Conservation (phyloP, 2,113 vertebrate species). For the Brachirus orientalis region DNA sequence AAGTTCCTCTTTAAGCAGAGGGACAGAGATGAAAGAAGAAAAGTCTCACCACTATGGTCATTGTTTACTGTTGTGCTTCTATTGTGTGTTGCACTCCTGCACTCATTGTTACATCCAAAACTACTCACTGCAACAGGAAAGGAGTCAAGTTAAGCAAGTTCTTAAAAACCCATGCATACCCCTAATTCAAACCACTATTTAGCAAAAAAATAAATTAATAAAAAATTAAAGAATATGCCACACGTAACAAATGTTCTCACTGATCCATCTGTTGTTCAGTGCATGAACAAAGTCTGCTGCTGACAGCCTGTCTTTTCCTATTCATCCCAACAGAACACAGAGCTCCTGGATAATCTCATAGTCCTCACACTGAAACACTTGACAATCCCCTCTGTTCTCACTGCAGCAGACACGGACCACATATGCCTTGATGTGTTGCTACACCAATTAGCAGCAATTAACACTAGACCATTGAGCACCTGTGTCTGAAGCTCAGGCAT, state of each 20-base stretch:
- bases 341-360: conserved; percentile 32
- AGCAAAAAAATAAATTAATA: background rate
- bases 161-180: too few species aligned
- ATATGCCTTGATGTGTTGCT: conserved; percentile 74
- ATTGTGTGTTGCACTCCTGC: too few species aligned
- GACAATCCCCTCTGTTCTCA: conserved; percentile 52
- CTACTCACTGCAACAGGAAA: too few species aligned
- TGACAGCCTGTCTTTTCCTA: conserved; percentile 7
- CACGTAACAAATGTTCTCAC: background rate
- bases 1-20: too few species aligned
- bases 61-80: too few species aligned
- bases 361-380: conserved; percentile 38
- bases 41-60: too few species aligned
- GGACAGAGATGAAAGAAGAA: too few species aligned
- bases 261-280: background rate
- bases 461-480: conserved; percentile 79
- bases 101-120: too few species aligned
- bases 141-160: too few species aligned
- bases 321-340: background rate
- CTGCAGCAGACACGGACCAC: conserved; percentile 33
- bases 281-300: background rate
- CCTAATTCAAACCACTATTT: background rate
- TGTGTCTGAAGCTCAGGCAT: conserved; percentile 73
- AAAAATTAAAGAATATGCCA: background rate
- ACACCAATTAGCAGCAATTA: conserved; percentile 86